These are phyloP conservation scores for Boloria euphrosyne DNA, from an alignment of 2,888 invertebrate species.

Conservation along the genomic window DNA sequence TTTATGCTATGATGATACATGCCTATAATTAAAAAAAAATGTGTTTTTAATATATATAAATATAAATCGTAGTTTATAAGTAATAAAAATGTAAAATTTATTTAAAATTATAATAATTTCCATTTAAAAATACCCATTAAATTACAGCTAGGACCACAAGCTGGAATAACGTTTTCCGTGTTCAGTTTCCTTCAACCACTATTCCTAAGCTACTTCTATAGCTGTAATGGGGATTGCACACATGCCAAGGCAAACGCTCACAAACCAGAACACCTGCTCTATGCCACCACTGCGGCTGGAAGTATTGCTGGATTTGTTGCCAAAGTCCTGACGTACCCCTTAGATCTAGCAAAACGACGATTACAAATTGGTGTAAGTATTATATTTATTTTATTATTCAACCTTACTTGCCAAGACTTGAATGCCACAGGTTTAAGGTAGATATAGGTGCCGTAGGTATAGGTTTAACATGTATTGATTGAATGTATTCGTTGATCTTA, in stretches of 20 bases:
- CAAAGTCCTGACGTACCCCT: slow-evolving; percentile 91
- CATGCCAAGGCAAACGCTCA: slow-evolving; percentile 41
- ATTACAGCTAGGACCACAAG: slow-evolving; percentile 68
- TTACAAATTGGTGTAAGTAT: slow-evolving; percentile 88
- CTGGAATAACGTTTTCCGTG: slow-evolving; percentile 64
- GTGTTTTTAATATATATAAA: too few species aligned
- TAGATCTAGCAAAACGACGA: slow-evolving; percentile 92
- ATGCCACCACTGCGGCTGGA: slow-evolving; percentile 81
- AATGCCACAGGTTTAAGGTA: too few species aligned
- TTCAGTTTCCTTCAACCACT: slow-evolving; percentile 59
- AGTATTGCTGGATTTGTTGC: slow-evolving; percentile 88
- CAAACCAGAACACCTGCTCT: slow-evolving; percentile 54
- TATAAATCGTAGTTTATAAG: too few species aligned
- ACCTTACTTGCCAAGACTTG: too few species aligned
- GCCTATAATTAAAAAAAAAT: too few species aligned
- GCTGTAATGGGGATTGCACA: slow-evolving; percentile 37
- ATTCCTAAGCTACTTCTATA: slow-evolving; percentile 47
- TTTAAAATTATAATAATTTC: slow-evolving; percentile 35
- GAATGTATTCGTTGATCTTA: too few species aligned
- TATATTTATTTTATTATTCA: neutral
- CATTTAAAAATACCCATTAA: slow-evolving; percentile 28
- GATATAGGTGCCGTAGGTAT: too few species aligned
- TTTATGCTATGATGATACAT: too few species aligned
- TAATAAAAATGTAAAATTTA: neutral
- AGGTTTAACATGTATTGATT: too few species aligned